These are phyloP conservation scores for Phalacrocorax brasilianus DNA, from an alignment of 2,113 vertebrate genomes.

Conservation along the genomic window DNA sequence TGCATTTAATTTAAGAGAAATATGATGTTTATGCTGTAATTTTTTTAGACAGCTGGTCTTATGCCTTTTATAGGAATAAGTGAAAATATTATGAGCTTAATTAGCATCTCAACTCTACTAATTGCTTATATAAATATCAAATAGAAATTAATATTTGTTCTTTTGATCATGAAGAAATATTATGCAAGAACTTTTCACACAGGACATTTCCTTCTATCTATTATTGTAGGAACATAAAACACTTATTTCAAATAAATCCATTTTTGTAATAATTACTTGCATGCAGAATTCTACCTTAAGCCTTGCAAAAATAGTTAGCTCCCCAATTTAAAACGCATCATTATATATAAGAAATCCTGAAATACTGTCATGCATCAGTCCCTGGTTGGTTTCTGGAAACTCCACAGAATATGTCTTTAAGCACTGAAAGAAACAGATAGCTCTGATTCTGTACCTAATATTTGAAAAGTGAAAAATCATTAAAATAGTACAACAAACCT, in stretches of 20 bases:
- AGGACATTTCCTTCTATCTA: not conserved
- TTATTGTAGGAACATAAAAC: not conserved
- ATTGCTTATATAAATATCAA: not conserved
- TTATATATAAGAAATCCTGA: not conserved
- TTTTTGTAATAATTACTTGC: constrained; percentile 16
- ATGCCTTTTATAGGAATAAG: not conserved
- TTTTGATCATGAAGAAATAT: not conserved
- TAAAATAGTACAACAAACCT: not conserved
- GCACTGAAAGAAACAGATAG: not conserved
- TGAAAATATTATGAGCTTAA: not conserved
- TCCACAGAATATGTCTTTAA: not conserved
- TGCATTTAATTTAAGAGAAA: not conserved
- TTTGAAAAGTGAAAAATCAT: not conserved
- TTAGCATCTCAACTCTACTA: not conserved
- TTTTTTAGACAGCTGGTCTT: not conserved
- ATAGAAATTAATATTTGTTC: not conserved
- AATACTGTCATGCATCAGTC: not conserved
- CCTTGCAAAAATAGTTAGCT: not conserved
- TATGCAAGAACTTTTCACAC: not conserved
- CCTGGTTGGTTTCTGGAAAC: not conserved
- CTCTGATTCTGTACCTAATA: not conserved
- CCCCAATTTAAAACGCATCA: not conserved
- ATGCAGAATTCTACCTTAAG: not conserved
- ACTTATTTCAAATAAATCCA: not conserved
- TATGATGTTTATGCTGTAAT: not conserved